phyloP scores from a whole-genome alignment of 2,888 invertebrate genomes.

The Pandemis cinnamomeana region DNA sequence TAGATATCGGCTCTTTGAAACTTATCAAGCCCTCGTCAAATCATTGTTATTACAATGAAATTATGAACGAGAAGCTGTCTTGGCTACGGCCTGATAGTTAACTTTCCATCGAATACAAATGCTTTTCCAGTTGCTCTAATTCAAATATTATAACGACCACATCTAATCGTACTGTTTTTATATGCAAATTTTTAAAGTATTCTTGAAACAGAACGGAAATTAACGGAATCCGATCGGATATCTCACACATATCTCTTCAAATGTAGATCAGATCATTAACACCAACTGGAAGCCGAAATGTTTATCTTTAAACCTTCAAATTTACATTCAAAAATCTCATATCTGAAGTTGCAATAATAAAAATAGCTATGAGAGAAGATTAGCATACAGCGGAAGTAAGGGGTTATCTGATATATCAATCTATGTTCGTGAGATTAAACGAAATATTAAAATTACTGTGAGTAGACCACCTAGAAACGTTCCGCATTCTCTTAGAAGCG shows the following conservation, averaged over 20 bases:
- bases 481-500: slow-evolving; percentile 17
- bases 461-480: slow-evolving; percentile 23
- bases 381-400: slow-evolving; percentile 36
- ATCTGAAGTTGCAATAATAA: slow-evolving; percentile 22
- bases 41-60: slow-evolving; percentile 32
- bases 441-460: slow-evolving; percentile 21
- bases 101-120: slow-evolving; percentile 22
- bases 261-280: slow-evolving; percentile 15
- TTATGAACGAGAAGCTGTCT: slow-evolving; percentile 8
- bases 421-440: slow-evolving; percentile 38
- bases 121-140: slow-evolving; percentile 15
- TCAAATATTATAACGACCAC: background rate
- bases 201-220: slow-evolving; percentile 17
- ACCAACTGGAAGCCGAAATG: slow-evolving; percentile 11
- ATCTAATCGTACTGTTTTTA: background rate
- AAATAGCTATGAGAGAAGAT: slow-evolving; percentile 37
- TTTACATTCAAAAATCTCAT: slow-evolving; percentile 16
- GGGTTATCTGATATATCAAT: slow-evolving; percentile 30
- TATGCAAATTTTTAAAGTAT: background rate
- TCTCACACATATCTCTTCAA: slow-evolving; percentile 17
- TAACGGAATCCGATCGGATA: slow-evolving; percentile 11
- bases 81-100: slow-evolving; percentile 7
- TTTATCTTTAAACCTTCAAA: slow-evolving; percentile 12
- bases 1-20: slow-evolving; percentile 31
- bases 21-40: slow-evolving; percentile 34